Conservation (phyloP, 2,797 vertebrate genomes). For the Antrozous pallidus region DNA sequence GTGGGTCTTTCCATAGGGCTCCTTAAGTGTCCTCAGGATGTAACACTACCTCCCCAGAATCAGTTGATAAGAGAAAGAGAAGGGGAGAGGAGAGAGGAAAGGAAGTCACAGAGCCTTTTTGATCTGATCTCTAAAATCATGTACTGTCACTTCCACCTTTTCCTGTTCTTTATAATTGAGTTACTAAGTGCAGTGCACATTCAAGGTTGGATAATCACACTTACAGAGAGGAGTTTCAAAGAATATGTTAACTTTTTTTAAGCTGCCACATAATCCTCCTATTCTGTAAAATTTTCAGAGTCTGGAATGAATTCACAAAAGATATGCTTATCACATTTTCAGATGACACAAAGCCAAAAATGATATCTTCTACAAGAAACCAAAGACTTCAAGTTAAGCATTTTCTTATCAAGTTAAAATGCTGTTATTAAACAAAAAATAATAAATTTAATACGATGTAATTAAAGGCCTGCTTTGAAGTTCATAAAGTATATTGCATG, state of each 20-base stretch:
- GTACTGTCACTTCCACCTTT: neutral
- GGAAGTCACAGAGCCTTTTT: neutral
- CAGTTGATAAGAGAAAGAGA: neutral
- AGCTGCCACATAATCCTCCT: neutral
- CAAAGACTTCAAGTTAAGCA: slow-evolving; percentile 5
- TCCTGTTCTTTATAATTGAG: neutral
- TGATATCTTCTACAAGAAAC: neutral
- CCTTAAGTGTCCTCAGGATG: neutral
- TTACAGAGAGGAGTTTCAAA: neutral
- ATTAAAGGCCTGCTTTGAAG: slow-evolving; percentile 32
- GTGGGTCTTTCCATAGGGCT: neutral
- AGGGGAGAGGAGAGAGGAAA: no score
- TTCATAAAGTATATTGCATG: neutral
- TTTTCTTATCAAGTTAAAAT: slow-evolving; percentile 35
- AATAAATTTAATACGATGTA: slow-evolving; percentile 2
- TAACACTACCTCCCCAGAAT: neutral
- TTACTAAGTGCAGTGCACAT: neutral
- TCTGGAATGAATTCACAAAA: slow-evolving; percentile 22
- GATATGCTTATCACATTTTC: slow-evolving; percentile 17
- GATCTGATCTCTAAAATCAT: neutral
- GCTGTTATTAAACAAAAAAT: slow-evolving; percentile 34
- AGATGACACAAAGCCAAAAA: slow-evolving; percentile 10
- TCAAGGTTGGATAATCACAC: neutral
- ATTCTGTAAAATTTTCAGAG: neutral
- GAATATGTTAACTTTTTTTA: neutral